Evolutionary conservation across 2,113 vertebrate species (phyloP).

Genomic region (Eurystomus gularis): DNA sequence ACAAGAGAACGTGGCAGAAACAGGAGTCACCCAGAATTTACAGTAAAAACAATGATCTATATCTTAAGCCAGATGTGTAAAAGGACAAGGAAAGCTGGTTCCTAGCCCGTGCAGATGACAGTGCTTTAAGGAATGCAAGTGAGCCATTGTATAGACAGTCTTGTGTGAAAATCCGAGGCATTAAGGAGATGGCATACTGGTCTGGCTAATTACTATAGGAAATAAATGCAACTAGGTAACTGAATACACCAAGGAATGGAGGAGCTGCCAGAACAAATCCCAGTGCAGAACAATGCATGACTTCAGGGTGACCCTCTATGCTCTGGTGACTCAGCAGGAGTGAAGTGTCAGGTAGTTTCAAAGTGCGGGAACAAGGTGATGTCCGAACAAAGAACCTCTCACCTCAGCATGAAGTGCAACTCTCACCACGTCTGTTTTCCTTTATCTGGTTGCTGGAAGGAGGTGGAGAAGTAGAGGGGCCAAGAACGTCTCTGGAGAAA

Average conservation of each 20-base stretch:
- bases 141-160: background rate
- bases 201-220: background rate
- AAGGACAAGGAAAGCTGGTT: background rate
- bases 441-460: background rate
- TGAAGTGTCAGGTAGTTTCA: background rate
- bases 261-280: background rate
- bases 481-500: slow-evolving; percentile 9
- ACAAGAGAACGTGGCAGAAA: background rate
- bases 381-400: background rate
- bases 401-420: background rate
- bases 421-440: background rate
- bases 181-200: background rate
- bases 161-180: background rate
- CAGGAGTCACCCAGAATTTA: background rate
- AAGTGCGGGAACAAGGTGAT: background rate
- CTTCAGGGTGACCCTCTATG: background rate
- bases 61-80: background rate
- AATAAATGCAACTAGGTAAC: background rate
- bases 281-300: background rate
- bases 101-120: background rate
- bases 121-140: background rate
- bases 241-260: background rate
- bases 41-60: background rate
- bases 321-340: background rate
- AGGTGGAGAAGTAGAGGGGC: background rate